Conservation (phyloP, 2,888 invertebrate genomes). For the Fragum whitleyi region DNA sequence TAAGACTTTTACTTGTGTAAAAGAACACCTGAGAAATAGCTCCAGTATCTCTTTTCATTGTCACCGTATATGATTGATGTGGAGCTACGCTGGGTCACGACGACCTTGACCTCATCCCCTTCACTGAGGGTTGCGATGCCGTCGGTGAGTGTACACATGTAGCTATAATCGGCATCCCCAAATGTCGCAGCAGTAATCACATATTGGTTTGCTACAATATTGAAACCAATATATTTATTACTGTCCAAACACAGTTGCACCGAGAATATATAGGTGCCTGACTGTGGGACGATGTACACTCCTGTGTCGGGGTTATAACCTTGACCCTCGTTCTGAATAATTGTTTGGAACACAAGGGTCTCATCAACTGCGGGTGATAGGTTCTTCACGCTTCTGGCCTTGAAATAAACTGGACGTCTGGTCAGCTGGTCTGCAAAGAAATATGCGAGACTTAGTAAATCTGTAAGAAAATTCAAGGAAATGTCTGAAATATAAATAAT, state of each 20-base stretch:
- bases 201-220: not conserved
- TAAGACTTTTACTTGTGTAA: not conserved
- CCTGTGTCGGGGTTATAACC: not conserved
- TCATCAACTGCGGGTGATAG: not conserved
- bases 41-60: not conserved
- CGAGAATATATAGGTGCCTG: not conserved
- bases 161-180: not conserved
- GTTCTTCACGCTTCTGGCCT: not conserved
- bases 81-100: not conserved
- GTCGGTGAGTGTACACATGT: not conserved
- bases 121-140: not conserved
- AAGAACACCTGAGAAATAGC: not conserved
- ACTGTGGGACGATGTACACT: not conserved
- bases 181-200: not conserved
- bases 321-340: not conserved
- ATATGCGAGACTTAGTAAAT: too few relatives aligned
- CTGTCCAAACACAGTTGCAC: not conserved
- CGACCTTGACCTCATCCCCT: not conserved
- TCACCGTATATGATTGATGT: not conserved
- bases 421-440: too few relatives aligned
- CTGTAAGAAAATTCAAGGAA: too few relatives aligned
- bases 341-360: not conserved
- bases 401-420: not conserved
- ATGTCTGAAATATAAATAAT: too few relatives aligned
- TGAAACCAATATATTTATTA: not conserved